These are phyloP conservation scores for Ptychadena robeensis DNA, from an alignment of 2,797 vertebrate species.

Conservation along the genomic window DNA sequence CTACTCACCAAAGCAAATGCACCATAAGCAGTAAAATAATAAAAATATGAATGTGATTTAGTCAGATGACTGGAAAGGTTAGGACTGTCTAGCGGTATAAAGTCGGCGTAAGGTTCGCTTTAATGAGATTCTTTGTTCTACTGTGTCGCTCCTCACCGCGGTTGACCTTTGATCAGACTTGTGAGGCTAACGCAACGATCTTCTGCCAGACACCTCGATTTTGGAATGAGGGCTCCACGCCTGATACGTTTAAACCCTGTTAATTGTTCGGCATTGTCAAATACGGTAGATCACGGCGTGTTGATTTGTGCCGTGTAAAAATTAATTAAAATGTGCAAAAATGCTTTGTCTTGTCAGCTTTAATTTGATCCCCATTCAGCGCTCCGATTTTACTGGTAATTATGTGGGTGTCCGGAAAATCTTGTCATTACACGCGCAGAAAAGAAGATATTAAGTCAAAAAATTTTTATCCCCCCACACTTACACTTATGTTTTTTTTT, in stretches of 20 bases:
- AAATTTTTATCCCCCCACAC: too few species aligned
- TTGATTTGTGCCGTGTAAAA: slow-evolving; percentile 50
- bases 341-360: slow-evolving; percentile 55
- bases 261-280: slow-evolving; percentile 55
- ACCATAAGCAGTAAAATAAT: too few species aligned
- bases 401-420: slow-evolving; percentile 60
- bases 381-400: slow-evolving; percentile 58
- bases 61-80: too few species aligned
- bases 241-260: slow-evolving; percentile 35
- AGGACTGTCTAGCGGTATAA: too few species aligned
- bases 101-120: too few species aligned
- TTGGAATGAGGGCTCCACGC: slow-evolving; percentile 5
- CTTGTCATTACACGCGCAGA: slow-evolving; percentile 36
- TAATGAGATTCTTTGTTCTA: neutral
- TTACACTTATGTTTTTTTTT: slow-evolving; percentile 17
- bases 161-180: slow-evolving; percentile 30
- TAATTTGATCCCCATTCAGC: slow-evolving; percentile 58
- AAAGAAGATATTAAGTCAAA: slow-evolving; percentile 31
- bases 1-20: too few species aligned
- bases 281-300: slow-evolving; percentile 36
- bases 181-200: neutral
- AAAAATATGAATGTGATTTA: too few species aligned
- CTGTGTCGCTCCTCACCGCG: neutral
- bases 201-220: slow-evolving; percentile 38
- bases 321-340: slow-evolving; percentile 63